Evolutionary conservation across 2,113 vertebrate species (phyloP).

Genomic region (Tiliqua scincoides): DNA sequence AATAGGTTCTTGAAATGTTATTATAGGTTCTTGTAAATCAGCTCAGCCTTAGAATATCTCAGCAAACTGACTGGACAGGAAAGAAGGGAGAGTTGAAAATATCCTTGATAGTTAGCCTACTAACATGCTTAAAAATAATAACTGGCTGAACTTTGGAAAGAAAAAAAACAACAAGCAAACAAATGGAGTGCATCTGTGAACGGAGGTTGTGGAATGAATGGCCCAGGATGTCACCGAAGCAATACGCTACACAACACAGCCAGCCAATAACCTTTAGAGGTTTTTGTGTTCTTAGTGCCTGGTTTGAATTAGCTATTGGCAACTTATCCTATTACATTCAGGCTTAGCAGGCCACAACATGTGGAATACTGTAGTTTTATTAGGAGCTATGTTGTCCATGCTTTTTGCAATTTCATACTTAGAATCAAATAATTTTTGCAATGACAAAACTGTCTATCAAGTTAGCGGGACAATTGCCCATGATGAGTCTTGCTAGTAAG

Average conservation of each 20-base stretch:
- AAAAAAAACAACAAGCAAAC: too few species aligned
- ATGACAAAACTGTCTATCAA: neutral
- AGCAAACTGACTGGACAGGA: neutral
- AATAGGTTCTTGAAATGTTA: neutral
- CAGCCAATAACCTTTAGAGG: neutral
- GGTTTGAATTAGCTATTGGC: neutral
- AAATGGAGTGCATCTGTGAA: neutral
- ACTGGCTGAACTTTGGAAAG: neutral
- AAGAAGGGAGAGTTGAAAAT: neutral
- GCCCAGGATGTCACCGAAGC: neutral
- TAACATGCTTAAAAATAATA: neutral
- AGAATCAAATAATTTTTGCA: neutral
- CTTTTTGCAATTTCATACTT: conserved; percentile 6
- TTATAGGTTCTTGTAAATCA: neutral
- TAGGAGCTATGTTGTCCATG: neutral
- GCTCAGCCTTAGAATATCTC: neutral
- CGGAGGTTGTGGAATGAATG: neutral
- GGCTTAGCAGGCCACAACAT: neutral
- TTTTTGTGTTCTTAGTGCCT: neutral
- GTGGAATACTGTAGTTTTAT: neutral
- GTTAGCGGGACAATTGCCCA: too few species aligned
- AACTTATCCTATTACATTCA: neutral
- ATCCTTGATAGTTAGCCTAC: neutral
- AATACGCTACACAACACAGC: neutral
- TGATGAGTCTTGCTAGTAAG: neutral